Base-by-base conservation (phyloP, 2,888 invertebrate species). In the Caenorhabditis drosophilae region DNA sequence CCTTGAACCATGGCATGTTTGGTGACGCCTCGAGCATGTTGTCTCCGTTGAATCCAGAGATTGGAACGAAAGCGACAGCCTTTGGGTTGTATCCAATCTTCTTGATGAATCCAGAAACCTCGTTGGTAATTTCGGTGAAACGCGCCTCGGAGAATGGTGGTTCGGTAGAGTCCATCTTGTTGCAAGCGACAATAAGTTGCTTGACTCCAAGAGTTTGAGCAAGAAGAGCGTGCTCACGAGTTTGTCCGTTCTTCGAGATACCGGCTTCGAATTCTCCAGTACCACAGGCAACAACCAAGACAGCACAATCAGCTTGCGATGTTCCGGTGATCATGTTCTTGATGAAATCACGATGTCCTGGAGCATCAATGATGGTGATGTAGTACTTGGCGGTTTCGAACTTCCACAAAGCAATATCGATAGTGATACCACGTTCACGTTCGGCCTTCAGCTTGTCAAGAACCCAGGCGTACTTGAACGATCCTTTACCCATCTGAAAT, bases 401-500 rank as follows among this genome's bases (percentile, higher is more conserved):
- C 77, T 83, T 83, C 83, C 83, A 83, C 72, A 83, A 75, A 55
- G 83, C 83, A 62, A 83, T 83, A 67, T 83, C 83, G 72, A 83
- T 83, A 70, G 83, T 83, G 71, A 83, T 81, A 80, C 83, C 83
- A 76, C 83, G 83, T 70, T 82, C 82, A 63, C 83, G 79, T 74
- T 82, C 82, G 51, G 82, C 82, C 89, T 98, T 99, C 87, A 99
- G 89, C 89, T 98, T 98, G 90, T 98, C 98, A 89, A 99, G 89
- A 80, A 99, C 98, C 97, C 97, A 98, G 84, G 97, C 97, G 86
- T 98, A 98, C 88, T 98, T 98, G 91, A 98, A 98, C 85, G 97
- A 98, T 85, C 97, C 97, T 73, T 77, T 79, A 55, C 78, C 80
- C 78, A 80, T 78, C 75, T 79, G 26, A 26, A 45, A 45, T 27